Percentiles rank a stretch among this genome's conserved stretches.
Evolutionary conservation across 2,888 invertebrate genomes (phyloP).

Genomic region (Autographa gamma): DNA sequence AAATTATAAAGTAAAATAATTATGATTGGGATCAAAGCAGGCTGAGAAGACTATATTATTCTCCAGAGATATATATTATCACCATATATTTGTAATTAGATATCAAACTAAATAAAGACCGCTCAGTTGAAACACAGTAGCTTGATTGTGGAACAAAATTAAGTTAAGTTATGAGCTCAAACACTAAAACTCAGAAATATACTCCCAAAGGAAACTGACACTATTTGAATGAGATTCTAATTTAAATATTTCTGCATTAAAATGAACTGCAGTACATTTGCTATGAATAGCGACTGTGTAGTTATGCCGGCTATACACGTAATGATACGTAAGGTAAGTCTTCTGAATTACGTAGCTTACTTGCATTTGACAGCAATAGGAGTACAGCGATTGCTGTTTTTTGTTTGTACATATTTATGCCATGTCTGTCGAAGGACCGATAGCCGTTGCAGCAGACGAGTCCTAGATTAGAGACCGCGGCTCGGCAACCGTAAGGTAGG

Average conservation of each 20-base stretch:
- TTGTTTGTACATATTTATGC: too few relatives aligned
- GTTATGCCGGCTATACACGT: background rate
- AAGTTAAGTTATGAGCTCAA: constrained; percentile 4
- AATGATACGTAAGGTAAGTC: too few relatives aligned
- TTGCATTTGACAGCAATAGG: too few relatives aligned
- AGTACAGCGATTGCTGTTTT: too few relatives aligned
- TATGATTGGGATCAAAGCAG: too few relatives aligned
- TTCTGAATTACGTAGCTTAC: too few relatives aligned
- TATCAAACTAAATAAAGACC: background rate
- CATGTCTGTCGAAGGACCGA: too few relatives aligned
- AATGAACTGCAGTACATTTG: background rate
- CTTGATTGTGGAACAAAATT: background rate
- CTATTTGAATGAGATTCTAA: constrained; percentile 2
- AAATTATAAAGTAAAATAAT: too few relatives aligned
- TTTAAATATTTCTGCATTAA: constrained; percentile 2
- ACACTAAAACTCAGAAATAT: background rate
- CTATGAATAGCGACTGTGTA: background rate
- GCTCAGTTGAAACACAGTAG: background rate
- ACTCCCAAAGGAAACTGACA: background rate
- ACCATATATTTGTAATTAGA: background rate
- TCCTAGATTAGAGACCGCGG: too few relatives aligned
- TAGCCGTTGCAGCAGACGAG: too few relatives aligned
- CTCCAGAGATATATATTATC: background rate
- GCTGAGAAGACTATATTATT: too few relatives aligned
- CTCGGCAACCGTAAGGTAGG: too few relatives aligned